Percentiles rank a stretch among this genome's conserved stretches.
Conservation (phyloP, 2,113 vertebrate genomes). For the Dromas ardeola region DNA sequence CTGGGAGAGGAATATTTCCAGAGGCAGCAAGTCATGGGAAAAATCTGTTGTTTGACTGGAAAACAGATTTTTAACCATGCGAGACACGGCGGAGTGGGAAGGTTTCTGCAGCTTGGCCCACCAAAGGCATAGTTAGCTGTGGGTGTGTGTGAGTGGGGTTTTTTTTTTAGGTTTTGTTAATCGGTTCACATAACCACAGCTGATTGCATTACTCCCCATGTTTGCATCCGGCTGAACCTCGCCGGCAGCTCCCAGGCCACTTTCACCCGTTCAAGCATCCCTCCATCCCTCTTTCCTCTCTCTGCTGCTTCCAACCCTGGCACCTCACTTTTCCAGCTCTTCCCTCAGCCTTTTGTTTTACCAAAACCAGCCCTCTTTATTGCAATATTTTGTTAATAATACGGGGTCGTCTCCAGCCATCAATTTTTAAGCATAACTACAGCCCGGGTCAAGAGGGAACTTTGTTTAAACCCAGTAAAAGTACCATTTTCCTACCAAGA, state of each 20-base stretch:
- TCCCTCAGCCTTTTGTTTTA: background rate
- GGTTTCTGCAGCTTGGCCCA: background rate
- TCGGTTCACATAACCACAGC: background rate
- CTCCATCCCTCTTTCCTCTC: background rate
- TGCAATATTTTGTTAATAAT: background rate
- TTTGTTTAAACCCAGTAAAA: background rate
- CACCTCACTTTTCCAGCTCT: background rate
- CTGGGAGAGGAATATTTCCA: conserved; percentile 35
- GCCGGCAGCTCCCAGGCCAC: background rate
- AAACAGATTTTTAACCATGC: background rate
- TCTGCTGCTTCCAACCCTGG: background rate
- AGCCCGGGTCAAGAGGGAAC: background rate
- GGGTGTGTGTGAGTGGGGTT: background rate
- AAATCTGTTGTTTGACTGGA: background rate
- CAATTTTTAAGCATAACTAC: background rate
- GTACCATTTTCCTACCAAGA: background rate
- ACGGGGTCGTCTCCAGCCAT: background rate
- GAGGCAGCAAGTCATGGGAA: conserved; percentile 27
- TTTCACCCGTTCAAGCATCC: background rate
- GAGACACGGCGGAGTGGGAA: background rate
- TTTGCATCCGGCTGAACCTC: background rate
- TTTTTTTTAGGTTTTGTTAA: background rate
- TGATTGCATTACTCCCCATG: accelerated
- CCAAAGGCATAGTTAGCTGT: background rate
- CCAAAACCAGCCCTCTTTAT: background rate